A percentile compares a stretch with the other conserved stretches of the same genome.
These are phyloP conservation scores for Apomyelois bistriatella DNA, from an alignment of 2,888 invertebrate species.

Conservation along the genomic window DNA sequence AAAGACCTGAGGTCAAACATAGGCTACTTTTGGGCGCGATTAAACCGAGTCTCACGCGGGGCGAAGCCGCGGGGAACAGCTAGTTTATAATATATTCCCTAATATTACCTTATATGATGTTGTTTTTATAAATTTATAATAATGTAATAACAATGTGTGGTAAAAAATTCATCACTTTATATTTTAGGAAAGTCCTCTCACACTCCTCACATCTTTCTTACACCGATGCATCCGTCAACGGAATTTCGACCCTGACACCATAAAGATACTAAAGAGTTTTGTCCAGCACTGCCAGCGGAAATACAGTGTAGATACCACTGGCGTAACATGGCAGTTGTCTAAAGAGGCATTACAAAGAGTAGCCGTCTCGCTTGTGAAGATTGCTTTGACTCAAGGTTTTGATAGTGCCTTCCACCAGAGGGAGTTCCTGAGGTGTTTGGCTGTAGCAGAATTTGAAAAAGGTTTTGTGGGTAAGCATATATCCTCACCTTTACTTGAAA, in stretches of 20 bases:
- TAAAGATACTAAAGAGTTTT: conserved; percentile 52
- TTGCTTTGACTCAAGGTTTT: conserved; percentile 81
- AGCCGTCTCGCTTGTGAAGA: conserved; percentile 80
- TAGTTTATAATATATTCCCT: too few relatives aligned
- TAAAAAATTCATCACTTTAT: too few relatives aligned
- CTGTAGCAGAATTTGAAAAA: conserved; percentile 77
- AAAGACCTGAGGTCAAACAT: too few relatives aligned
- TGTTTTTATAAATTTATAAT: too few relatives aligned
- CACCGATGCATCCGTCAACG: conserved; percentile 69
- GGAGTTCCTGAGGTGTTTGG: conserved; percentile 80
- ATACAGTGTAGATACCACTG: conserved; percentile 54
- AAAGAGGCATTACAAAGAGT: conserved; percentile 79
- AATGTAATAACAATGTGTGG: too few relatives aligned
- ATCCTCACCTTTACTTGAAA: too few relatives aligned
- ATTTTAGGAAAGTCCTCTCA: conserved; percentile 83
- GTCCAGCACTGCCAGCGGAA: conserved; percentile 58
- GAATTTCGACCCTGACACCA: conserved; percentile 66
- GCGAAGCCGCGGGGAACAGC: too few relatives aligned
- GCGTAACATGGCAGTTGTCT: conserved; percentile 54
- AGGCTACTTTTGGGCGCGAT: too few relatives aligned
- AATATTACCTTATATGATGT: too few relatives aligned
- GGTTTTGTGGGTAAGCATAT: conserved; percentile 67
- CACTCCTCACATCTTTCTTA: conserved; percentile 80
- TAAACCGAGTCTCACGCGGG: too few relatives aligned
- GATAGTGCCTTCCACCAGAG: conserved; percentile 82